Conservation (phyloP, 2,888 invertebrate species). For the Ectemnius lituratus region DNA sequence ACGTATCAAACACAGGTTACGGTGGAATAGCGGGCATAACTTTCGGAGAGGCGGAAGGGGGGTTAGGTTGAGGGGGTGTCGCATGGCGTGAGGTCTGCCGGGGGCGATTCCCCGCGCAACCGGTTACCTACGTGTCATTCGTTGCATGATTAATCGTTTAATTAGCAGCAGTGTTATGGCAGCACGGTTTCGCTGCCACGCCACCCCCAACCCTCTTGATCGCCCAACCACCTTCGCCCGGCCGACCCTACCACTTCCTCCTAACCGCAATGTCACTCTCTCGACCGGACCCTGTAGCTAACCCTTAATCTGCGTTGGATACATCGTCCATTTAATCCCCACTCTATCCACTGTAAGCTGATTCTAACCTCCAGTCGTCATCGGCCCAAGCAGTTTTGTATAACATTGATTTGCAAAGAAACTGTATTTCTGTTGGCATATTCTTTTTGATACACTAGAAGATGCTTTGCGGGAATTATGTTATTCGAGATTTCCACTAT, state of each 20-base stretch:
- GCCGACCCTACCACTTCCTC: conserved; percentile 19
- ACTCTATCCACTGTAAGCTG: too few relatives aligned
- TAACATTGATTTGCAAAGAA: too few relatives aligned
- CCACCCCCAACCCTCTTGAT: background rate
- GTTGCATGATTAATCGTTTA: conserved; percentile 77
- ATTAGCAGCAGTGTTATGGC: conserved; percentile 75
- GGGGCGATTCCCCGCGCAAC: conserved; percentile 65
- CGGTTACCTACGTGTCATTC: conserved; percentile 73
- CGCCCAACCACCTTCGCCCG: conserved; percentile 28
- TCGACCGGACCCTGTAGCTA: conserved; percentile 47
- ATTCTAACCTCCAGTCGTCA: too few relatives aligned
- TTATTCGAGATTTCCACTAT: too few relatives aligned
- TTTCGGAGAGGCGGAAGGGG: conserved; percentile 45
- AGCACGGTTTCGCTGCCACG: conserved; percentile 62
- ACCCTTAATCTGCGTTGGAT: conserved; percentile 35
- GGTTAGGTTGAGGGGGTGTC: conserved; percentile 53
- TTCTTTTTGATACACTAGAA: too few relatives aligned
- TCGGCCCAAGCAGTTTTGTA: too few relatives aligned
- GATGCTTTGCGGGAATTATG: too few relatives aligned
- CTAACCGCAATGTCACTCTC: conserved; percentile 2
- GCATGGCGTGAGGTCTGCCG: conserved; percentile 53
- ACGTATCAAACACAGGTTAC: conserved; percentile 58
- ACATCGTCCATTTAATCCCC: too few relatives aligned
- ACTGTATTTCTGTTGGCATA: too few relatives aligned
- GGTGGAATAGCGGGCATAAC: conserved; percentile 57